Base-by-base conservation (phyloP, 2,113 vertebrate species). In the Vulpes ferrilata region DNA sequence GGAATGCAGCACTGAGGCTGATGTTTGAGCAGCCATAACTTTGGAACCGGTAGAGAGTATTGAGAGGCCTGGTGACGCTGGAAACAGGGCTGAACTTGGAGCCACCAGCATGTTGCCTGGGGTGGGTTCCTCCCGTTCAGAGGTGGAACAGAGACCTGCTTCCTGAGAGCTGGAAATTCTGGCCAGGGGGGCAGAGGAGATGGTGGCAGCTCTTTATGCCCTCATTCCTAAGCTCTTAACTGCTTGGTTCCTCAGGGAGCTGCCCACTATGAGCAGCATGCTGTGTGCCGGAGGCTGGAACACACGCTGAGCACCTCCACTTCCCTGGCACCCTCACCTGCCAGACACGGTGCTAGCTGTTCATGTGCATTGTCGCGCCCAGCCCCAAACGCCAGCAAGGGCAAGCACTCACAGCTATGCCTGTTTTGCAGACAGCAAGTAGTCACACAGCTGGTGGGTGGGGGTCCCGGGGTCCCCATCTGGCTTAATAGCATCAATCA, bases 351-450 rank as follows among this genome's bases (percentile, higher is more conserved):
- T 9, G 71, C 20, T 0, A 2, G 55, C 22, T 1, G 55, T 48
- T 48, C 9, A 7, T 1, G 0, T 25, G 3, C 38, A 0, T 59
- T 1, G 0, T 0, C 0, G 1, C 51, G 3, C 20, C 32, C 11
- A 4, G 9, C 30, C 19, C 30, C 17, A 32, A 51, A 2, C 12
- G 1, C 59, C 19, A 1, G 19, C 9, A 10, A 5, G 20, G 8
- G 16, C 0, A 2, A 13, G 10, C 8, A 3, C 12, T 12, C 0
- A 0, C 83, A 4, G 35, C 65, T 9, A 12, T n/a, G 35, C 57
- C 65, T 19, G 0, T 15, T 23, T 43, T 25, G 10, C 59, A 60
- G 35, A 73, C 32, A 51, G 83, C 51, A 60, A 32, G 3, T 6
- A 8, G 79, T 35, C 2, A 35, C 2, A 7, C 2, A 2, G 79